Conservation (phyloP, 2,888 invertebrate genomes). For the Acheta domesticus region DNA sequence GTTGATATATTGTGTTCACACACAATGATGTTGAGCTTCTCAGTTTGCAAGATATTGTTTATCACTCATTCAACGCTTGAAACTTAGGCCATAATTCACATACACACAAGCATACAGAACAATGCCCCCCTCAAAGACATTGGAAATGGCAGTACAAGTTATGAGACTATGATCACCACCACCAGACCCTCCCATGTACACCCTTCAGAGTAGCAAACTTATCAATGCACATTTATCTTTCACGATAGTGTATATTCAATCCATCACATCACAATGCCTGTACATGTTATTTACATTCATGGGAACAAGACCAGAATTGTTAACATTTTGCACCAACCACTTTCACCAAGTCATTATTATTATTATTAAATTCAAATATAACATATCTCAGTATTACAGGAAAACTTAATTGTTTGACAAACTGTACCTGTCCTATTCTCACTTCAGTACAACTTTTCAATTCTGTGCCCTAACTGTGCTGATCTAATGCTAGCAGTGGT, state of each 20-base stretch:
- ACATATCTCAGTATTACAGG: neutral
- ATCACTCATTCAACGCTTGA: neutral
- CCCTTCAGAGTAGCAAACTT: neutral
- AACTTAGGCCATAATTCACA: constrained; percentile 6
- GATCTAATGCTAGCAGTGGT: neutral
- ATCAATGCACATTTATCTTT: neutral
- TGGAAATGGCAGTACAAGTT: neutral
- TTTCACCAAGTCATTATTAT: neutral
- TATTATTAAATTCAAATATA: neutral
- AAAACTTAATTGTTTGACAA: neutral
- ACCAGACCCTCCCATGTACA: neutral
- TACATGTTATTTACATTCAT: constrained; percentile 1
- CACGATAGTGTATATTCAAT: neutral
- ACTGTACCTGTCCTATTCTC: neutral
- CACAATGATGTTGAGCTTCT: neutral
- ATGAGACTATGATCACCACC: neutral
- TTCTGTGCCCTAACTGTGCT: neutral
- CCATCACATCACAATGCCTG: neutral
- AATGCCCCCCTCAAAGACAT: neutral
- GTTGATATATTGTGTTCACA: no score
- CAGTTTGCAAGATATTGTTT: neutral
- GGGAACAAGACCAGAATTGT: neutral
- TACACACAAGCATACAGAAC: neutral
- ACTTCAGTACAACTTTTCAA: neutral
- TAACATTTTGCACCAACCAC: neutral